These are phyloP conservation scores for Ptychoptera albimana DNA, from an alignment of 2,888 invertebrate species.

Conservation along the genomic window DNA sequence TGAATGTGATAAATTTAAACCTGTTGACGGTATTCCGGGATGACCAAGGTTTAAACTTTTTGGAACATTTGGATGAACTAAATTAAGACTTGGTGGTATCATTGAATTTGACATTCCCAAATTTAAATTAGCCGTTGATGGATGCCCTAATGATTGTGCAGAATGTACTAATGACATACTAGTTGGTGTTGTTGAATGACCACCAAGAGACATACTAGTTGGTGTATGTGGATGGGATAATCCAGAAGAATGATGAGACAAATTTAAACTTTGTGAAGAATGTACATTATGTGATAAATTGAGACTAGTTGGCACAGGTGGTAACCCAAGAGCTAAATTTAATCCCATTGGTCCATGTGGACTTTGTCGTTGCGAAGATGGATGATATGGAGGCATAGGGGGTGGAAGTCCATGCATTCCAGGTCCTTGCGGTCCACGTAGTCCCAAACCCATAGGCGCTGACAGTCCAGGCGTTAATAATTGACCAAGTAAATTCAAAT, in stretches of 20 bases:
- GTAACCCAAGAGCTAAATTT: slow-evolving; percentile 23
- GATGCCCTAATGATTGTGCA: background rate
- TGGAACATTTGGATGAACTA: background rate
- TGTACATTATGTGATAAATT: slow-evolving; percentile 15
- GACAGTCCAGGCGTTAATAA: slow-evolving; percentile 21
- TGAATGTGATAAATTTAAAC: slow-evolving; percentile 20
- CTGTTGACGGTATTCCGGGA: background rate
- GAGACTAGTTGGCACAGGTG: slow-evolving; percentile 15
- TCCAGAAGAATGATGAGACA: slow-evolving; percentile 20
- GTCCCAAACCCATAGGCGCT: slow-evolving; percentile 18
- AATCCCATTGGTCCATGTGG: slow-evolving; percentile 23
- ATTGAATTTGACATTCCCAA: slow-evolving; percentile 1
- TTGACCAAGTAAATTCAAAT: slow-evolving; percentile 24
- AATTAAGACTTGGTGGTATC: slow-evolving; percentile 3
- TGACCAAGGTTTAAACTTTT: background rate
- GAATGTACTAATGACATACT: background rate
- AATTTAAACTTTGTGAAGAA: slow-evolving; percentile 13
- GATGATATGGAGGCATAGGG: slow-evolving; percentile 26
- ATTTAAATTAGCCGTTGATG: slow-evolving; percentile 14
- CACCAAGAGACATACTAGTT: slow-evolving; percentile 19
- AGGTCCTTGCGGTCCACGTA: slow-evolving; percentile 23
- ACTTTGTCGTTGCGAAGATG: slow-evolving; percentile 27
- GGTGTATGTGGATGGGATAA: slow-evolving; percentile 20
- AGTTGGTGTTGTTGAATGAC: slow-evolving; percentile 14
- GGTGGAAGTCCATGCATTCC: slow-evolving; percentile 22